Evolutionary conservation across 2,888 invertebrate species (phyloP), one percentile per base, ranked within the genome.

Genomic region (Hipparchia sbordonii): DNA sequence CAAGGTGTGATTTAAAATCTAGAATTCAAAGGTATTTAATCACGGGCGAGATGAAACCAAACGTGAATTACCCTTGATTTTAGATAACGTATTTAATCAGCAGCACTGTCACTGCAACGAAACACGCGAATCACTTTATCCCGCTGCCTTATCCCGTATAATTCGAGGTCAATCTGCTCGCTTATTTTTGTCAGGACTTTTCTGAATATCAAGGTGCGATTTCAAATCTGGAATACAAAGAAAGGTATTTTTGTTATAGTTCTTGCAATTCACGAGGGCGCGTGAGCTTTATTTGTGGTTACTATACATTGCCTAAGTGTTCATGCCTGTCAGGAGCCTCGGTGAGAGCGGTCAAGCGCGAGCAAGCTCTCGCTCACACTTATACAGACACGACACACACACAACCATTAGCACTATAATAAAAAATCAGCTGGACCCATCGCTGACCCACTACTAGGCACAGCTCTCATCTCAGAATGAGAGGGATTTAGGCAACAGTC

Each of bases 41-140:
- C 76, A 75, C 72, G 67, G 72, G 51, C 57, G 75, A 73, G 72
- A 72, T 77, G 69, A 74, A 60, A 69, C 66, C 71, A 68, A 72
- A 74, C 61, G 61, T 62, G 52, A 73, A 75, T 76, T 76, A 82
- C 80, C 82, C 81, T 82, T 85, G 81, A 83, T 82, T 80, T 72
- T 76, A 78, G 79, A 83, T 80, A 80, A 79, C 72, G 72, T 65
- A 62, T 51, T 45, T 74, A 74, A 76, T 74, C 72, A 74, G 77
- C 59, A 59, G 48, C 67, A 62, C 61, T 73, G 61, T 67, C 54
- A 13, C 67, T 33, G 57, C 56, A 67, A 8, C n/a, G 39, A 8
- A 1, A 57, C 23, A 57, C 23, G 73, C 72, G 73, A 78, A 74
- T 66, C 72, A 67, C 74, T 23, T 0, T 23, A 23, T 23, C 23